These are phyloP conservation scores for Gasteruption jaculator DNA, from an alignment of 2,888 invertebrate genomes.

Conservation along the genomic window DNA sequence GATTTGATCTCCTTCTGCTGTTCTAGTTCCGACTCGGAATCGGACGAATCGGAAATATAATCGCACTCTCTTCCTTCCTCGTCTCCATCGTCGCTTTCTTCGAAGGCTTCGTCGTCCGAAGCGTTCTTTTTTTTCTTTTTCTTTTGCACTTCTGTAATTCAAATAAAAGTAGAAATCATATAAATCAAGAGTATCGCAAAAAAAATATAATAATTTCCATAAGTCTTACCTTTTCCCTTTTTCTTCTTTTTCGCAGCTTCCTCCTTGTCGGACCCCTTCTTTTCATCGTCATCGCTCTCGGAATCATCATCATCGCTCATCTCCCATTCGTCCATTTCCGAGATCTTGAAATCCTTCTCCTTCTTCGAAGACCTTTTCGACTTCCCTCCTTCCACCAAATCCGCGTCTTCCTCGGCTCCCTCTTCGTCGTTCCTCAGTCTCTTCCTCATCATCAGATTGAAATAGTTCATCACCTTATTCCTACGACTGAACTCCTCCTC, in stretches of 20 bases:
- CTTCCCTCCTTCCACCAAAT: constrained; percentile 58
- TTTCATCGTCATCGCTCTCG: constrained; percentile 65
- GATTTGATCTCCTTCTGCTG: constrained; percentile 71
- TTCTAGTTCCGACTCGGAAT: constrained; percentile 70
- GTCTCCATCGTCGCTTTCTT: constrained; percentile 96
- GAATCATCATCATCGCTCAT: constrained; percentile 72
- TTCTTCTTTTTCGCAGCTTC: constrained; percentile 62
- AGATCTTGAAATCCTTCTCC: constrained; percentile 73
- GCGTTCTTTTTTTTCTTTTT: constrained; percentile 75
- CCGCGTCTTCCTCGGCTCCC: constrained; percentile 60
- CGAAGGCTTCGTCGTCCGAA: constrained; percentile 84
- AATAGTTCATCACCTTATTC: constrained; percentile 94
- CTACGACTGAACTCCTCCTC: constrained; percentile 95
- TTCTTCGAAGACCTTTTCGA: constrained; percentile 41
- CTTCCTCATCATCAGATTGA: constrained; percentile 90
- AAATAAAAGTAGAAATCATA: too few species aligned
- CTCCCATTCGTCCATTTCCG: constrained; percentile 94
- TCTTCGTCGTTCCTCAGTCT: constrained; percentile 72
- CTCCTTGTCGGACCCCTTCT: constrained; percentile 57
- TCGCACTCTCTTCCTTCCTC: constrained; percentile 93
- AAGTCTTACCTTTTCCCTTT: constrained; percentile 55
- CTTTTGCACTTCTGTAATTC: too few species aligned
- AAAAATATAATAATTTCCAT: constrained; percentile 13
- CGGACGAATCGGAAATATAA: constrained; percentile 87
- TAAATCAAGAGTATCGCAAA: too few species aligned